Percentiles rank a stretch among this genome's conserved stretches.
Conservation (phyloP, 2,797 vertebrate genomes). For the Parauchenoglanis punctatus region DNA sequence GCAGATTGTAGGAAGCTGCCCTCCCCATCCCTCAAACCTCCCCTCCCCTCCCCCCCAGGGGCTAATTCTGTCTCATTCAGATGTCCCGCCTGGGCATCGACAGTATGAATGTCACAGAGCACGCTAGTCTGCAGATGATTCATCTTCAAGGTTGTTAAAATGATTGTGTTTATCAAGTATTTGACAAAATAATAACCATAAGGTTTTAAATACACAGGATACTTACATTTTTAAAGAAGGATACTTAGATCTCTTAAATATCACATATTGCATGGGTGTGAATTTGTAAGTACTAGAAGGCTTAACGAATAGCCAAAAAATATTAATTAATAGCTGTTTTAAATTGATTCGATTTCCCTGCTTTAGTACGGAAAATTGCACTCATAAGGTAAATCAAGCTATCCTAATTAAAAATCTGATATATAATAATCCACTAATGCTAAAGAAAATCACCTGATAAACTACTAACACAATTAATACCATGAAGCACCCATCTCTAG, state of each 20-base stretch:
- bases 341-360: neutral
- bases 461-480: neutral
- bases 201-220: neutral
- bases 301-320: neutral
- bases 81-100: conserved; percentile 35
- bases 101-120: conserved; percentile 25
- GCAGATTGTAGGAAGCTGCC: neutral
- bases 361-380: neutral
- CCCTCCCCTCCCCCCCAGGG: neutral
- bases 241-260: neutral
- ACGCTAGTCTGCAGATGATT: conserved; percentile 13
- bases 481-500: neutral
- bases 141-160: neutral
- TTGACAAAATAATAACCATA: neutral
- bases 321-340: neutral
- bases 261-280: neutral
- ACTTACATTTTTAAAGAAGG: neutral
- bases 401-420: neutral
- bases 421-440: neutral
- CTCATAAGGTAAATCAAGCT: neutral
- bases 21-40: neutral
- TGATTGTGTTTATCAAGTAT: neutral
- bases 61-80: conserved; percentile 39
- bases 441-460: neutral
- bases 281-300: neutral